These are phyloP conservation scores for Caranx melampygus DNA, from an alignment of 2,113 vertebrate genomes.

Conservation along the genomic window DNA sequence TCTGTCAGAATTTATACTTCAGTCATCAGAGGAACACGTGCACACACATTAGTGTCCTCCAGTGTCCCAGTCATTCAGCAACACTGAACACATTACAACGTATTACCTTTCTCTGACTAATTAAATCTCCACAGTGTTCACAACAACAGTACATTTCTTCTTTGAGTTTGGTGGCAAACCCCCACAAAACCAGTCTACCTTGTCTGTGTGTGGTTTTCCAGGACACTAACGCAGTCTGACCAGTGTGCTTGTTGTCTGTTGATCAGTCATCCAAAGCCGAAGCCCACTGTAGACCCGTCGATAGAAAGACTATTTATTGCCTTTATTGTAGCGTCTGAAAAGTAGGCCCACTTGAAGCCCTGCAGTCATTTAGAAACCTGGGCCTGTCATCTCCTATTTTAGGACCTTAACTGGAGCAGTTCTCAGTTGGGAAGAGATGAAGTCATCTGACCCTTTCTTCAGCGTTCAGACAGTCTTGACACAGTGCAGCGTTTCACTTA, in stretches of 20 bases:
- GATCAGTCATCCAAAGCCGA: slow-evolving; percentile 54
- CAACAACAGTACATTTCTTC: not conserved
- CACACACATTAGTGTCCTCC: not conserved
- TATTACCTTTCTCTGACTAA: not conserved
- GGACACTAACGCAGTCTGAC: slow-evolving; percentile 28
- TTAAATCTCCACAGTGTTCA: not conserved
- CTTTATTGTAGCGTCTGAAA: slow-evolving; percentile 59
- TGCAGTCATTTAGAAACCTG: slow-evolving; percentile 77
- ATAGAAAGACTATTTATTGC: slow-evolving; percentile 46
- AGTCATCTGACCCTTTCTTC: slow-evolving; percentile 74
- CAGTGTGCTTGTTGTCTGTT: slow-evolving; percentile 12
- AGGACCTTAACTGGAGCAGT: slow-evolving; percentile 76
- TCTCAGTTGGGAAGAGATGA: slow-evolving; percentile 77
- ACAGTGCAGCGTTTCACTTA: slow-evolving; percentile 40
- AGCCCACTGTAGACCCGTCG: slow-evolving; percentile 22
- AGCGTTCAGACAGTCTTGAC: slow-evolving; percentile 62
- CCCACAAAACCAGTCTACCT: not conserved
- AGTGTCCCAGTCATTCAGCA: not conserved
- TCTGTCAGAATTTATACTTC: slow-evolving; percentile 37
- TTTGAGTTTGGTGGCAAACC: not conserved
- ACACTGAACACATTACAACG: not conserved
- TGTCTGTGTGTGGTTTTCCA: slow-evolving; percentile 15
- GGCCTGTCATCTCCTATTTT: slow-evolving; percentile 78
- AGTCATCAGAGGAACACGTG: slow-evolving; percentile 1
- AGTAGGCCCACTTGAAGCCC: slow-evolving; percentile 70